phyloP scores from a whole-genome alignment of 2,113 vertebrate species.

The Corythornis vintsioides region DNA sequence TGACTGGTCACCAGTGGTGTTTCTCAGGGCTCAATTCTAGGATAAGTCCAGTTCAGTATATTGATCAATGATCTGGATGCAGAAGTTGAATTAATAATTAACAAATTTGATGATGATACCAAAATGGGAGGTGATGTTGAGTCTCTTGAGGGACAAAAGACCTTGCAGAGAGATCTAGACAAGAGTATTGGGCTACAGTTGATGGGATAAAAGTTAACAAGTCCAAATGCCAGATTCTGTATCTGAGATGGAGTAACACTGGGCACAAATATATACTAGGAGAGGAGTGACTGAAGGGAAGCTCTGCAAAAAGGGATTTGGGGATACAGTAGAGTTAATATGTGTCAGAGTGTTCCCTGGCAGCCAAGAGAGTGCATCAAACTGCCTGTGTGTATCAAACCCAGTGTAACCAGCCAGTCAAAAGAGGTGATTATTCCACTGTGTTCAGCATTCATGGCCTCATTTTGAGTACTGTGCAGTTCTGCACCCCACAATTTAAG shows the following conservation, averaged over 20 bases:
- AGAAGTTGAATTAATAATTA: not conserved
- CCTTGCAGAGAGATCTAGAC: not conserved
- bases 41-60: not conserved
- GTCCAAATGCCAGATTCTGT: not conserved
- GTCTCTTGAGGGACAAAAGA: not conserved
- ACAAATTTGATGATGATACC: not conserved
- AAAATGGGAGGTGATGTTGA: not conserved
- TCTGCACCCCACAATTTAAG: not conserved
- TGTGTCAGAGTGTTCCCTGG: not conserved
- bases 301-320: not conserved
- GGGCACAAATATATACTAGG: not conserved
- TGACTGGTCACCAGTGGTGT: fast-evolving
- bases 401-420: fast-evolving
- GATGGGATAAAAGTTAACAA: not conserved
- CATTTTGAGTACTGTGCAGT: not conserved
- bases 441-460: fast-evolving
- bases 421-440: not conserved
- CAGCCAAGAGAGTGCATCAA: not conserved
- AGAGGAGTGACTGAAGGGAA: not conserved
- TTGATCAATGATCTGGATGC: not conserved
- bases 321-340: not conserved
- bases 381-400: not conserved
- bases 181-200: not conserved
- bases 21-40: not conserved
- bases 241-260: not conserved